A percentile compares a stretch with the other conserved stretches of the same genome.
phyloP scores from a whole-genome alignment of 2,797 vertebrate genomes.

The Philypnodon macrostomus region DNA sequence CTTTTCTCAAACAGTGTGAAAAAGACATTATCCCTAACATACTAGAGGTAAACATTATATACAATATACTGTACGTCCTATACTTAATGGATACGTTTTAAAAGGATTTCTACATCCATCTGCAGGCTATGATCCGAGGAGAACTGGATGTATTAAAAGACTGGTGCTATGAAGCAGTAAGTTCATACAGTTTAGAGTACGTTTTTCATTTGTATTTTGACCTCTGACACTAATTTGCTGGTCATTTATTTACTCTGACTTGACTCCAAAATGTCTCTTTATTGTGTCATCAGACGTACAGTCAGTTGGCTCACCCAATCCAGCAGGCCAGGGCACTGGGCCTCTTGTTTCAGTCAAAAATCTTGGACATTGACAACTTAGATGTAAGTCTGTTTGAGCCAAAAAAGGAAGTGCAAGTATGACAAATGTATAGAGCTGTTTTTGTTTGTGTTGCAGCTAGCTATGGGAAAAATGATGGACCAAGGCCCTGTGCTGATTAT shows the following conservation, averaged over 20 bases:
- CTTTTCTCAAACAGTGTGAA: slow-evolving; percentile 87
- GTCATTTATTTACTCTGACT: not conserved
- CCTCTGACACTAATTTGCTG: not conserved
- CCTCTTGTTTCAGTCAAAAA: slow-evolving; percentile 87
- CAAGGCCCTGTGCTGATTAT: slow-evolving; percentile 92
- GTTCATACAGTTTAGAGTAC: slow-evolving; percentile 37
- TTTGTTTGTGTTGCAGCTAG: slow-evolving; percentile 72
- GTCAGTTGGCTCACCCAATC: slow-evolving; percentile 89
- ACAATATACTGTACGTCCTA: too few species aligned
- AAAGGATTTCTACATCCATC: slow-evolving; percentile 9
- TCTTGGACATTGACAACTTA: slow-evolving; percentile 89
- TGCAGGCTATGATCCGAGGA: slow-evolving; percentile 87
- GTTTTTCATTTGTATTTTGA: not conserved
- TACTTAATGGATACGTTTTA: not conserved
- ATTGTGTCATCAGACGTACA: slow-evolving; percentile 82
- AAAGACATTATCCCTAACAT: slow-evolving; percentile 90
- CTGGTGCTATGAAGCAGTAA: slow-evolving; percentile 94
- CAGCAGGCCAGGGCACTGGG: slow-evolving; percentile 86
- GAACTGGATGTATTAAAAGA: slow-evolving; percentile 92
- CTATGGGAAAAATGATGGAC: slow-evolving; percentile 97
- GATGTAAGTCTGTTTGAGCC: slow-evolving; percentile 79
- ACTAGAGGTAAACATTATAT: slow-evolving; percentile 78
- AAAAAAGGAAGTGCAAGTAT: not conserved
- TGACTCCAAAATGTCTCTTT: not conserved
- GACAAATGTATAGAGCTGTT: not conserved